Evolutionary conservation across 2,888 invertebrate species (phyloP), one percentile per base, ranked within the genome.

Genomic region (Formica aserva): DNA sequence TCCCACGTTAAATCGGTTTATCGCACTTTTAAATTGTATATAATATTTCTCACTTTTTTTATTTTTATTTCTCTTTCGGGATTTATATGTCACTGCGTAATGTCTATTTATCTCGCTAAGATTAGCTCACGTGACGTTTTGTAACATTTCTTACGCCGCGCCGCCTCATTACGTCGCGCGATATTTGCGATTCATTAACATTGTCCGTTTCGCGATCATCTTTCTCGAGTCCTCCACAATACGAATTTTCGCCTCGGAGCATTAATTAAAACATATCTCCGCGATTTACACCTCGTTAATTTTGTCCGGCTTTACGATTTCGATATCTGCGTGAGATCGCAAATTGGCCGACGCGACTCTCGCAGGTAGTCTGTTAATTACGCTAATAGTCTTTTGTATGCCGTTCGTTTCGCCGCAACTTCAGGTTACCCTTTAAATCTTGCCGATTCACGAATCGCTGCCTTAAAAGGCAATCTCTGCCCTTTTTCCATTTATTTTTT

Each of bases 381-480:
- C 86, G 85, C 86, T 86, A 87, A 90, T 88, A 87, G 85, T 81
- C 74, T 60, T 67, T 66, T 55, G 38, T 87, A 38, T 48, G 77
- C 65, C 81, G 84, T 71, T 71, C 71, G 62, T 29, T 15, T 35
- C 41, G 66, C 52, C 80, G 71, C 52, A 52, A 72, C 69, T 45
- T 35, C 41, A 32, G 55, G 75, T 78, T 82, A 81, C 38, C 74
- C 82, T 82, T 90, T 88, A 90, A 90, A 90, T 86, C 87, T 80
- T 67, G 75, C 62, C 86, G 85, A 85, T 76, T 83, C 84, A 22
- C 86, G 84, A 83, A 78, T 83, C 80, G 66, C 72, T 62, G 63
- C 90, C 88, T 89, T 90, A 90, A 90, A 90, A 88, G 90, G 90
- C 85, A 57, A 62, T 84, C 81, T 66, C 67, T 65, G 82, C 55